Evolutionary conservation across 2,113 vertebrate species (phyloP), one percentile per base, ranked within the genome.

Genomic region (Psilopogon haemacephalus): DNA sequence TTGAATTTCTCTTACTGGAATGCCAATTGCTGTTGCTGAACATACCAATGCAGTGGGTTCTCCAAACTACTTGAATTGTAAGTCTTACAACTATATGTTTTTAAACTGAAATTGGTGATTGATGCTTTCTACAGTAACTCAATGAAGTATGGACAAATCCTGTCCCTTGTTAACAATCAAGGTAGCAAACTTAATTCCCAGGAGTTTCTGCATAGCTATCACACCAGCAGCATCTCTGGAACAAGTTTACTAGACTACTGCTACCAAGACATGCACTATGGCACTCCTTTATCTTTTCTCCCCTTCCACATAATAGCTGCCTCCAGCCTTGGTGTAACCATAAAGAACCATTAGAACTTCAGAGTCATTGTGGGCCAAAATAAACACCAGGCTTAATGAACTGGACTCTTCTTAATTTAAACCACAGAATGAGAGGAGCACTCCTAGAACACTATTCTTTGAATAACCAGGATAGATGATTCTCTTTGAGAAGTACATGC

Each of bases 1-100:
- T 38, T 35, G 52, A 62, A 58, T 68, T 55, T 26, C 23, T 16
- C 4, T 28, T 58, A 35, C 0, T 72, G 54, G 17, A 69, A 30
- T 7, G 21, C 10, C 77, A 54, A 24, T 3, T 73, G 27, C 24
- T 64, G 28, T 28, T 76, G 64, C 60, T 74, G 46, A 56, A 84
- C 46, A 20, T 14, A 37, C 28, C 54, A 37, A 12, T 2, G 5
- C 3, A 40, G 40, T 0, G 0, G 2, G 7, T 28, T 33, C 84
- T 71, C 65, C 52, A 24, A 27, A 72, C 26, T 33, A 52, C 26
- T 7, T 67, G 19, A 60, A 46, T n/a, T 35, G 3, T 11, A 42
- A 65, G 10, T 60, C 5, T 19, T 30, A 8, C 35, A 80, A 8
- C 13, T 19, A 50, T 30, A 2, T 18, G 9, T 14, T 79, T 94